Conservation (phyloP, 2,888 invertebrate genomes). For the Lomographa bimaculata region DNA sequence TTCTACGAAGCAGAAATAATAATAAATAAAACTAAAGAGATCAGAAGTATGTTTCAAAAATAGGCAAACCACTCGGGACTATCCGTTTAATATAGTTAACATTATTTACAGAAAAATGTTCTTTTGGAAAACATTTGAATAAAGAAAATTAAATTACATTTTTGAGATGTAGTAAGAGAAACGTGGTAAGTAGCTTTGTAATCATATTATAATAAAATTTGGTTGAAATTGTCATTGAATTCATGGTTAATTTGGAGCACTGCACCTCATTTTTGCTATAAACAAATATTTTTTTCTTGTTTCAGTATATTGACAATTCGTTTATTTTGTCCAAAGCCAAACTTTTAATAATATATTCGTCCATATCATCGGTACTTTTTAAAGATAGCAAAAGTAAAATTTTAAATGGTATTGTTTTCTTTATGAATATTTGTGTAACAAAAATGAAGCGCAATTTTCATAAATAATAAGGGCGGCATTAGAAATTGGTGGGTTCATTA, state of each 20-base stretch:
- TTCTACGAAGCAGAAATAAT: conserved; percentile 37
- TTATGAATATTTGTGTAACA: too few species aligned
- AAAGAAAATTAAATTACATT: too few species aligned
- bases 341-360: too few species aligned
- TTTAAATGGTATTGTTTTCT: too few species aligned
- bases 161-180: too few species aligned
- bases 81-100: conserved; percentile 18
- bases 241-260: conserved; percentile 35
- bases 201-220: too few species aligned
- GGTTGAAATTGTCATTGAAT: conserved; percentile 4
- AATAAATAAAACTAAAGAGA: conserved; percentile 48
- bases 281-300: too few species aligned
- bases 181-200: too few species aligned
- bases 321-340: too few species aligned
- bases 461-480: conserved; percentile 3
- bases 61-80: conserved; percentile 53
- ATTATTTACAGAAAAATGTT: conserved; percentile 30
- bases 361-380: too few species aligned
- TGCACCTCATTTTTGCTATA: conserved; percentile 34
- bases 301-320: too few species aligned
- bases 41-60: conserved; percentile 53
- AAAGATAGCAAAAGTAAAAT: too few species aligned
- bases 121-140: conserved; percentile 17
- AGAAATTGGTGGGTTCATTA: conserved; percentile 19
- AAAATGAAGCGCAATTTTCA: conserved; percentile 14